Evolutionary conservation across 2,888 invertebrate genomes (phyloP), one percentile per base, ranked within the genome.

Genomic region (Eilema sororculum): DNA sequence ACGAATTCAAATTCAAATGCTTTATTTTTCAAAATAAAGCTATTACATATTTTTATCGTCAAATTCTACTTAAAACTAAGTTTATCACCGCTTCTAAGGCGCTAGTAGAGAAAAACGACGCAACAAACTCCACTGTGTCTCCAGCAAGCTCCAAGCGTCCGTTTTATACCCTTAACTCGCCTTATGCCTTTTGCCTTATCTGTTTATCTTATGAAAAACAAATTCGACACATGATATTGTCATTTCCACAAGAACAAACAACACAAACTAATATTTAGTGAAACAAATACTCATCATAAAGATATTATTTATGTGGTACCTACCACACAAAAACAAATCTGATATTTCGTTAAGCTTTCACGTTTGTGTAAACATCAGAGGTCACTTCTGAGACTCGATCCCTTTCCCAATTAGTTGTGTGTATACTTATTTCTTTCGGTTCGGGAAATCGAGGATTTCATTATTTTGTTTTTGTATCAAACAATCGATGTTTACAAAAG

Each of bases 391-490:
- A 62, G 37, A 61, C 33, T 30, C n/a, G 60, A 69, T 69, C 62
- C 46, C 22, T 61, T 67, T 28, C 30, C 58, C 56, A 73, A 79
- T 81, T 76, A 81, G 30, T 41, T 63, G 63, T 62, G 63, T 69
- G 37, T 66, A 76, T 28, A 68, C 58, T 65, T 65, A 24, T 52
- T 46, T 41, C 20, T 71, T 24, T 41, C 12, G 69, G 65, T 63
- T 24, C 25, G 63, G 61, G 46, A 63, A 75, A 72, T 73, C 61
- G 65, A 65, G 57, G 41, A 68, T 77, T 70, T 57, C 56, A 67
- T 71, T 78, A 64, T 64, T n/a, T 52, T 82, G 81, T 82, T 80
- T 71, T 78, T 69, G 65, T 63, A 73, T 13, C 68, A 77, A 79
- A 73, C 58, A 82, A 67, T 71, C 46, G 6, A 62, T 73, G 72